Base-by-base conservation (phyloP, 2,888 invertebrate genomes). In the Hydropsyche betteni region DNA sequence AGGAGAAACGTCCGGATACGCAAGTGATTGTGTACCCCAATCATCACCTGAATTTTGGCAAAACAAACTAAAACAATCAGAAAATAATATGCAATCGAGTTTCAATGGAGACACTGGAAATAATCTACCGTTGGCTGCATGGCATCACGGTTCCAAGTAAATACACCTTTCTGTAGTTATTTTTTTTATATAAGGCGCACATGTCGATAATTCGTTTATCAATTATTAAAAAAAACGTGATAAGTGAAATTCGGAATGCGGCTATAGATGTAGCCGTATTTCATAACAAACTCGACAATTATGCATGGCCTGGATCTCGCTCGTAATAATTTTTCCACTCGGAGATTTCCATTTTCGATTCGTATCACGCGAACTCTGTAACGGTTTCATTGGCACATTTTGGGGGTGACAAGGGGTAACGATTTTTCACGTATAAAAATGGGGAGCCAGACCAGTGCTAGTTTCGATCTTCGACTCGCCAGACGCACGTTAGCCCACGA, bases 1-100 rank as follows among this genome's bases (percentile, higher is more conserved):
- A 82, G 92, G 92, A 52, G 94, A 94, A 82, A 94, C 94, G 74
- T 94, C 94, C 44, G 94, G 94, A 52, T 94, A 95, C 84, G 92
- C 93, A 69, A 94, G 94, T 83, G 94, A 94, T 82, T 92, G 92
- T 69, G 84, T 89, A 10, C 89, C 90, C 82, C 88, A 89, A 77
- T 88, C 84, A 74, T 85, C 86, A 5, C 86, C 88, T 34, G 88
- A 88, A 79, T 83, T 85, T 79, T 85, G 85, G 86, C 84, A 82
- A 77, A 84, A 83, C 81, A 64, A 81, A 77, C 80, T 34, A 6
- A 55, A 55, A 14, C 44, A 44, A 44, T 44, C 44, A 52, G 24
- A 78, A 83, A 82, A 75, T 69, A 78, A 77, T 61, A 77, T 24
- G 24, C 24, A 14, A 83, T 82, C 77, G 81, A 82, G 34, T 4